Base-by-base conservation (phyloP, 1,140 invertebrate species). In the Drosophila ogumai region DNA sequence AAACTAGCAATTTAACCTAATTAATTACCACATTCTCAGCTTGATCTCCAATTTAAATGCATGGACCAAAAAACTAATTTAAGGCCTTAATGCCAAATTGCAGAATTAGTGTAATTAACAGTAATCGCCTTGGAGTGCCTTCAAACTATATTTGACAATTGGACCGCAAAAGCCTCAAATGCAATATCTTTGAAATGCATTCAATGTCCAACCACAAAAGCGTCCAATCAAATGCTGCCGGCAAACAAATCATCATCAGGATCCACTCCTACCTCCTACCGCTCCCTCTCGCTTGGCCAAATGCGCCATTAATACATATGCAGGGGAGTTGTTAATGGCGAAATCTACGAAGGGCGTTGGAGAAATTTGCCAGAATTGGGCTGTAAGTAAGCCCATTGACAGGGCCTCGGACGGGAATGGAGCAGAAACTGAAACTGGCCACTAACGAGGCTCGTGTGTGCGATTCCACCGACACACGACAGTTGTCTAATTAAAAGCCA, bases 401-500 rank as follows among this genome's bases (percentile, higher is more conserved):
- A 73, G 60, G 64, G 28, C 64, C 38, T 59, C 22, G 31, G 19
- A 34, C 13, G 32, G 8, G 57, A 22, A 32, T 3, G 44, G 10
- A 36, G 8, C 54, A 25, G 66, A 50, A 68, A 59, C 54, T 60
- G 58, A 40, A 61, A 57, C 65, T 78, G 67, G 31, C 63, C 79
- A 67, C 80, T 75, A 82, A 82, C 75, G 75, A 76, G 61, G 46
- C 77, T 65, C 60, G 31, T 66, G 76, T 60, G 79, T 49, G 52
- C 54, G 41, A 61, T 44, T 43, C 38, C 34, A 28, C n/a, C 15
- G 31, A 32, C 75, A 41, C 56, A 66, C 46, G 76, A 68, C 67
- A 75, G 68, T 59, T 64, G 76, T 84, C 81, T 84, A 80, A 84
- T 84, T 84, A 84, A 84, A 84, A 73, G 76, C 76, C 78, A 80